Percentiles rank a stretch among this genome's conserved stretches.
Conservation (phyloP, 2,797 vertebrate species). For the Vireo griseus region DNA sequence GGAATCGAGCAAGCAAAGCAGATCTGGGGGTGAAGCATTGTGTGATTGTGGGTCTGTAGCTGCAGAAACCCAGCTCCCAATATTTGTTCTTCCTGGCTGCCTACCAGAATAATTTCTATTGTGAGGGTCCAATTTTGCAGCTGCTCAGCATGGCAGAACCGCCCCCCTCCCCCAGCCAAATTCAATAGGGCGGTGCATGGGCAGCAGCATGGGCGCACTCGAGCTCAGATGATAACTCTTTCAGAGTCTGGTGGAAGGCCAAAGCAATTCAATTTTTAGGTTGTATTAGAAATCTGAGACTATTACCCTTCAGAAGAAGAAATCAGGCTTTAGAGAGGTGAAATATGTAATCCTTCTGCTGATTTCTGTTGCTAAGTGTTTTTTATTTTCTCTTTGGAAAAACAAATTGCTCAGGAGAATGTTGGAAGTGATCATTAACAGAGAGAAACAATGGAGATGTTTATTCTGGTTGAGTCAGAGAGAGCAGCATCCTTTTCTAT, state of each 20-base stretch:
- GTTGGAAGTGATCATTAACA: not conserved
- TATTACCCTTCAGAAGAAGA: slow-evolving; percentile 31
- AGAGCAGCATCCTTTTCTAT: not conserved
- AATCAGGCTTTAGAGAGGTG: not conserved
- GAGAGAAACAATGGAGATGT: not conserved
- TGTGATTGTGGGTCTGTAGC: not conserved
- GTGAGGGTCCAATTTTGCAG: slow-evolving; percentile 36
- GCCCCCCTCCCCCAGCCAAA: slow-evolving; percentile 13
- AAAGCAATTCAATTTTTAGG: slow-evolving; percentile 26
- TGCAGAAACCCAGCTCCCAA: slow-evolving; percentile 9
- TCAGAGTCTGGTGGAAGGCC: slow-evolving; percentile 24
- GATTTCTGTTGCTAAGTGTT: not conserved
- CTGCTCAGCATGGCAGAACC: slow-evolving; percentile 29
- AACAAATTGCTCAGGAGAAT: not conserved
- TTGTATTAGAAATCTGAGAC: slow-evolving; percentile 19
- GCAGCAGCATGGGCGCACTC: not conserved
- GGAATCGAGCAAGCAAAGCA: not conserved
- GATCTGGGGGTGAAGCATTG: not conserved
- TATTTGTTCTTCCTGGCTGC: slow-evolving; percentile 43
- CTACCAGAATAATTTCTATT: slow-evolving; percentile 44
- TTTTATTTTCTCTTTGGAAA: not conserved
- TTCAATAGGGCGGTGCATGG: not conserved
- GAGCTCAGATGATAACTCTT: slow-evolving; percentile 26
- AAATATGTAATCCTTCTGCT: not conserved
- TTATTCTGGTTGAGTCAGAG: not conserved